Conservation (phyloP, 2,113 vertebrate species). For the Anarrhichthys ocellatus region DNA sequence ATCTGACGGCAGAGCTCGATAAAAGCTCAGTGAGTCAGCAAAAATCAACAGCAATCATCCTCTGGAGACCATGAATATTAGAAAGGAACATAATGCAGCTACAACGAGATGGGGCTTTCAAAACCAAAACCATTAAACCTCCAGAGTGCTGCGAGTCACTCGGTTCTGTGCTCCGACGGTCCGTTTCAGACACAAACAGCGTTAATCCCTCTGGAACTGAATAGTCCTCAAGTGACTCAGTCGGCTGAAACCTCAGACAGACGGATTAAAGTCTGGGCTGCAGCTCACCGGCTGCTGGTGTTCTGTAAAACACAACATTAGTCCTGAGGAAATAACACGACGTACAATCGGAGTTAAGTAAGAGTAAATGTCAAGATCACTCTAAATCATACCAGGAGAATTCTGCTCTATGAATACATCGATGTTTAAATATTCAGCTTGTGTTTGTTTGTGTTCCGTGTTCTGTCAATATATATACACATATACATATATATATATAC, state of each 20-base stretch:
- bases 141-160: constrained; percentile 9
- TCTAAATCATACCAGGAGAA: no score
- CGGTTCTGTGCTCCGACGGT: neutral
- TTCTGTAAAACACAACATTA: neutral
- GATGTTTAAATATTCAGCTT: neutral
- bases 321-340: neutral
- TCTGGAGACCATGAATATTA: no score
- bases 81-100: neutral
- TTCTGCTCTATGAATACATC: no score
- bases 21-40: no score
- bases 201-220: constrained; percentile 32
- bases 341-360: neutral
- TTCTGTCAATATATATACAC: no score
- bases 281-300: neutral
- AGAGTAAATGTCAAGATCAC: no score
- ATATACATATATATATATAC: no score
- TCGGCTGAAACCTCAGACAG: constrained; percentile 28
- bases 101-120: neutral
- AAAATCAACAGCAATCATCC: no score
- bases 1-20: no score
- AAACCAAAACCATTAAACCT: constrained; percentile 9
- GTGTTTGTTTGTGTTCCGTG: no score
- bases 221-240: constrained; percentile 8
- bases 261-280: constrained; percentile 7
- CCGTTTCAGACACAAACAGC: neutral